Evolutionary conservation across 1,140 invertebrate genomes (phyloP).

Genomic region (Ceratosolen fusciceps): DNA sequence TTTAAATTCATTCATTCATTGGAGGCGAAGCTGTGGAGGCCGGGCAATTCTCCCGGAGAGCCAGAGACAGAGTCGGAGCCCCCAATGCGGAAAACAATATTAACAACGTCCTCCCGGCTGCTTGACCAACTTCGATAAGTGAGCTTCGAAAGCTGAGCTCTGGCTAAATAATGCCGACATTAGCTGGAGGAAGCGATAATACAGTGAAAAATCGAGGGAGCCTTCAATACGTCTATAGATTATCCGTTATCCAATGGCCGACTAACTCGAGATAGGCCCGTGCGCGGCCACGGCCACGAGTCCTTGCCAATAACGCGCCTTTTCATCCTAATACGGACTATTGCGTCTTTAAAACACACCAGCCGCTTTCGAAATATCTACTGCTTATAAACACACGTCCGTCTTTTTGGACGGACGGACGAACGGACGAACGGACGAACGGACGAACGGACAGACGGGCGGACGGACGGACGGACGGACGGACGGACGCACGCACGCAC

Average conservation of each 20-base stretch:
- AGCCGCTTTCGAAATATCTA: not conserved
- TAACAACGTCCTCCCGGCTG: not conserved
- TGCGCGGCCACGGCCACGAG: not conserved
- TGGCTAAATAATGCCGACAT: not conserved
- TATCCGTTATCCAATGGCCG: constrained; percentile 32
- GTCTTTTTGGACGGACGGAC: not conserved
- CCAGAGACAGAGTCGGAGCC: not conserved
- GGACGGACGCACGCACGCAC: too few species aligned
- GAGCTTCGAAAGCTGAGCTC: not conserved
- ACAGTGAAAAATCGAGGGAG: not conserved
- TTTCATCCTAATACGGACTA: not conserved
- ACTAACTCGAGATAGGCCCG: not conserved
- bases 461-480: too few species aligned
- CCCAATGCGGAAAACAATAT: too few species aligned
- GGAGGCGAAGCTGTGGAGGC: not conserved
- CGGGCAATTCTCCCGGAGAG: not conserved
- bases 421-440: too few species aligned
- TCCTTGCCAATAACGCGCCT: not conserved
- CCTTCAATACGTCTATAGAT: not conserved
- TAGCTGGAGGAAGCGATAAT: not conserved
- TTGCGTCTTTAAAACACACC: not conserved
- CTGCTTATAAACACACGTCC: not conserved
- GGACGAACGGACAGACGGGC: too few species aligned
- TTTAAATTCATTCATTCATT: constrained; percentile 8
- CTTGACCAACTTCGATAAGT: not conserved